Evolutionary conservation across 2,797 vertebrate genomes (phyloP).

Genomic region (Tokudaia muenninki): DNA sequence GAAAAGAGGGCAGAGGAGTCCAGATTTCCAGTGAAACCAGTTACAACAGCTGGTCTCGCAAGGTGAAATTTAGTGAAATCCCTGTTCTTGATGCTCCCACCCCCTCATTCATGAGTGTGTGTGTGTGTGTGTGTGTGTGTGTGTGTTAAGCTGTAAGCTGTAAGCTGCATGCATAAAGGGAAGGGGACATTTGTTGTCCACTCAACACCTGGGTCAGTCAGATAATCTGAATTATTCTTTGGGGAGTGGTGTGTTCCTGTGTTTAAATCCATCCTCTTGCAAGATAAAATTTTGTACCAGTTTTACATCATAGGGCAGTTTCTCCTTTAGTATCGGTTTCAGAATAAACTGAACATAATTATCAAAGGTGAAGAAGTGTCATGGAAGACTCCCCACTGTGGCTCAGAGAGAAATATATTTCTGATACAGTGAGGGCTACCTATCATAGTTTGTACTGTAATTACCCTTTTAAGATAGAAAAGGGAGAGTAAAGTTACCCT

Average conservation of each 20-base stretch:
- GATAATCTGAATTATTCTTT: conserved; percentile 31
- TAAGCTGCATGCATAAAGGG: not conserved
- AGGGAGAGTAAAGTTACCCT: not conserved
- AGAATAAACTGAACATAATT: conserved; percentile 4
- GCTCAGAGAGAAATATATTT: conserved; percentile 42
- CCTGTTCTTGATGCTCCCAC: not conserved
- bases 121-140: not conserved
- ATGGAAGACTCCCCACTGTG: conserved; percentile 6
- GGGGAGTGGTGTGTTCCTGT: not conserved
- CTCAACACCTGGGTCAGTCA: not conserved
- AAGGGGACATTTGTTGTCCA: conserved; percentile 5
- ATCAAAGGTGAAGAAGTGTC: not conserved
- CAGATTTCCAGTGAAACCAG: not conserved
- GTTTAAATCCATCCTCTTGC: conserved; percentile 51
- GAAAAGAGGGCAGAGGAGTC: not conserved
- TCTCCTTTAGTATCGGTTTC: conserved; percentile 47
- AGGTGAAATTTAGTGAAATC: conserved; percentile 39
- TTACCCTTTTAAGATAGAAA: not conserved
- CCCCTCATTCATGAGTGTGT: not conserved
- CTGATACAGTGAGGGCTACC: not conserved
- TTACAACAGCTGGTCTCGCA: conserved; percentile 29
- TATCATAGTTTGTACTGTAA: conserved; percentile 21
- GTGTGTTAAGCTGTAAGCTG: not conserved
- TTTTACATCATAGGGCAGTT: not conserved
- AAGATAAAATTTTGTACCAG: conserved; percentile 44